These are phyloP conservation scores for Pygmarrhopalites habei DNA, from an alignment of 1,140 invertebrate genomes.

Conservation along the genomic window DNA sequence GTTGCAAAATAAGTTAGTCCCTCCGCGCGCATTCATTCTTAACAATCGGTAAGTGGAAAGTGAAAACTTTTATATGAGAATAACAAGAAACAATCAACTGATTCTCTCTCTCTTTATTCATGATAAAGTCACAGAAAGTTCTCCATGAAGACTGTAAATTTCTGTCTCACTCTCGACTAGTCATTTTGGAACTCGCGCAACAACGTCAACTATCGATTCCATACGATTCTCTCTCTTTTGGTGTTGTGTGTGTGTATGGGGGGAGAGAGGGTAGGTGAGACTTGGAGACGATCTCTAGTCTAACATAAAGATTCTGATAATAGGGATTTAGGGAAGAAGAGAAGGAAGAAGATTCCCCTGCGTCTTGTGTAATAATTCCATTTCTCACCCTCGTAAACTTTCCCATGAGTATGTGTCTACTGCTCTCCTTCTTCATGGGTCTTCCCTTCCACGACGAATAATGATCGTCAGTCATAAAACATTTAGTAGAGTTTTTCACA, in stretches of 20 bases:
- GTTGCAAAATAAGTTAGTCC: too few relatives aligned
- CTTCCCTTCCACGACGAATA: slow-evolving; percentile 7
- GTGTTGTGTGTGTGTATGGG: too few relatives aligned
- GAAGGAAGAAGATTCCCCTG: neutral
- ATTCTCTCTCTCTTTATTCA: too few relatives aligned
- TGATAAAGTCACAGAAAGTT: too few relatives aligned
- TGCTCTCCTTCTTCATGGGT: slow-evolving; percentile 7
- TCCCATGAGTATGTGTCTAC: slow-evolving; percentile 8
- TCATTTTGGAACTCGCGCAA: neutral
- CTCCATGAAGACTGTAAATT: too few relatives aligned
- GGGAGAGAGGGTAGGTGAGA: too few relatives aligned
- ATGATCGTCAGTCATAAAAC: slow-evolving; percentile 38
- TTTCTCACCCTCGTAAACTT: slow-evolving; percentile 25
- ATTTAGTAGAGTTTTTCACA: slow-evolving; percentile 36
- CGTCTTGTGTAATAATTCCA: slow-evolving; percentile 7
- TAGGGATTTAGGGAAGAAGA: neutral
- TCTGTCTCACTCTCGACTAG: too few relatives aligned
- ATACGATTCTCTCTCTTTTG: neutral
- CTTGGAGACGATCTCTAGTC: neutral
- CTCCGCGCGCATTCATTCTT: too few relatives aligned
- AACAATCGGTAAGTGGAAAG: too few relatives aligned
- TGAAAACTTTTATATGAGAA: too few relatives aligned
- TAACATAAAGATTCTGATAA: neutral
- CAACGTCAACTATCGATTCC: neutral
- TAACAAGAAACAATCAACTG: too few relatives aligned